These are phyloP conservation scores for Euzophera pinguis DNA, from an alignment of 2,888 invertebrate species.

Conservation along the genomic window DNA sequence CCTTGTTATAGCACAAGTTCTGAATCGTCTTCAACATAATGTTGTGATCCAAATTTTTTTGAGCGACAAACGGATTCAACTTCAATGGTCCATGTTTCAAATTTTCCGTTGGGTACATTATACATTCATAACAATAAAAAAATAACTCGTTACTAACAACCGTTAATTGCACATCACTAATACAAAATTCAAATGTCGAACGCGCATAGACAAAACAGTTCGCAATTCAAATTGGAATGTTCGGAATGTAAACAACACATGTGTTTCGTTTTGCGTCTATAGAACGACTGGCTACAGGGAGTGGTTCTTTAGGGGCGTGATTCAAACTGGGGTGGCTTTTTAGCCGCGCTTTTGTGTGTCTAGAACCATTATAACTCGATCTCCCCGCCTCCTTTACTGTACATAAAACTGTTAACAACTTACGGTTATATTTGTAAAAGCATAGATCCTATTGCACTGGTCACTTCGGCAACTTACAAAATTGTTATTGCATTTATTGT, in stretches of 20 bases:
- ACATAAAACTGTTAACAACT: constrained; percentile 15
- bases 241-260: constrained; percentile 28
- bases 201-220: constrained; percentile 10
- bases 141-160: constrained; percentile 13
- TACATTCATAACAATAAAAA: constrained; percentile 38
- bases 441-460: constrained; percentile 37
- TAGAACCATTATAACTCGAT: constrained; percentile 38
- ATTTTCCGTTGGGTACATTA: constrained; percentile 70
- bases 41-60: constrained; percentile 59
- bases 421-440: constrained; percentile 3
- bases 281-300: constrained; percentile 59
- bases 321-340: constrained; percentile 60
- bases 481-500: constrained; percentile 22
- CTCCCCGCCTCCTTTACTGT: constrained; percentile 30
- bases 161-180: constrained; percentile 18
- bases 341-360: constrained; percentile 57
- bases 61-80: constrained; percentile 50
- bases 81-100: constrained; percentile 67
- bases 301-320: constrained; percentile 68
- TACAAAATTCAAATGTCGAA: constrained; percentile 11
- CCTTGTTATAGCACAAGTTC: constrained; percentile 63
- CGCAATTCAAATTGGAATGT: constrained; percentile 10
- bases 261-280: constrained; percentile 31
- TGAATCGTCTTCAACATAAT: constrained; percentile 76
- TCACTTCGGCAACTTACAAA: constrained; percentile 40